Percentiles rank a stretch among this genome's conserved stretches.
These are phyloP conservation scores for Meteorus sp. DNA, from an alignment of 1,140 invertebrate genomes.

Conservation along the genomic window DNA sequence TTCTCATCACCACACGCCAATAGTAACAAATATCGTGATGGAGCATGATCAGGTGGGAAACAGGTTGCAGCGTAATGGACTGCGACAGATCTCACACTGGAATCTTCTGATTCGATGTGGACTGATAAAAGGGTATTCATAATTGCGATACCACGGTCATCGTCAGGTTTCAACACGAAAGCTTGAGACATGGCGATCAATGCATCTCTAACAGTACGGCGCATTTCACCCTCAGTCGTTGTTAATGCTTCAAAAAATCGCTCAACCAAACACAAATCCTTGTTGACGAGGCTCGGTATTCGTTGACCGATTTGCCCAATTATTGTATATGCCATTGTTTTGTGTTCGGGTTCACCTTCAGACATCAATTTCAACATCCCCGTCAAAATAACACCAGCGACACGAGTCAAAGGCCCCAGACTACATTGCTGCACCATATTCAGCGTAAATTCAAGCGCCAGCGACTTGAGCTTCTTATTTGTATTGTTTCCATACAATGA, in stretches of 20 bases:
- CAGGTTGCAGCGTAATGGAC: constrained; percentile 80
- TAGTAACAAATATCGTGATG: constrained; percentile 82
- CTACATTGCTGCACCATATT: constrained; percentile 77
- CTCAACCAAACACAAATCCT: constrained; percentile 67
- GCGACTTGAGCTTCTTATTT: constrained; percentile 77
- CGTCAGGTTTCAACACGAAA: constrained; percentile 52
- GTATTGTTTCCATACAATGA: constrained; percentile 83
- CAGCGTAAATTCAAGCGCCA: constrained; percentile 80
- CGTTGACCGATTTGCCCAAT: constrained; percentile 73
- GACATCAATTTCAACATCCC: constrained; percentile 54
- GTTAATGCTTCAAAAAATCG: constrained; percentile 69
- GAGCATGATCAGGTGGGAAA: constrained; percentile 78
- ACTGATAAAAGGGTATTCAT: constrained; percentile 62
- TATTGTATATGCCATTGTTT: constrained; percentile 74
- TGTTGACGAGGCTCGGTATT: constrained; percentile 70
- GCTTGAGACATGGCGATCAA: constrained; percentile 63
- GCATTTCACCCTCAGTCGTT: constrained; percentile 59
- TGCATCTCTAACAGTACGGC: constrained; percentile 63
- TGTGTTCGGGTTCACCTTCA: constrained; percentile 62
- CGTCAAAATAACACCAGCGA: constrained; percentile 52
- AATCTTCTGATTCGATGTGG: constrained; percentile 50
- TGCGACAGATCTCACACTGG: constrained; percentile 68
- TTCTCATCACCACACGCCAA: constrained; percentile 83
- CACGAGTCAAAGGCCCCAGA: constrained; percentile 43
- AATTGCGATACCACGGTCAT: constrained; percentile 48